Percentiles rank a stretch among this genome's conserved stretches.
These are phyloP conservation scores for Pyralis farinalis DNA, from an alignment of 2,888 invertebrate species.

Conservation along the genomic window DNA sequence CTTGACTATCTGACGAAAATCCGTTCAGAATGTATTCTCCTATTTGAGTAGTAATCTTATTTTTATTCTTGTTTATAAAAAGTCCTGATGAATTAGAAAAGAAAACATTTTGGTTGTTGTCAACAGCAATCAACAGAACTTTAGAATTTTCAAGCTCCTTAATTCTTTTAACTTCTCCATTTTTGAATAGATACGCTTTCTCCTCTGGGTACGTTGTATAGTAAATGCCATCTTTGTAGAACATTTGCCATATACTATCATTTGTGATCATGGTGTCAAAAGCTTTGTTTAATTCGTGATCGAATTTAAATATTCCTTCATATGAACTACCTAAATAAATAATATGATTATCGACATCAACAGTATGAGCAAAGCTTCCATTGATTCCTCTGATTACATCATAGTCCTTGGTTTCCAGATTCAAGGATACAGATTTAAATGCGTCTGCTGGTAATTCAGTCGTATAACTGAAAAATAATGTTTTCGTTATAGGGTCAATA, in stretches of 20 bases:
- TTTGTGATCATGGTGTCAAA: constrained; percentile 22
- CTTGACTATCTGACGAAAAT: constrained; percentile 31
- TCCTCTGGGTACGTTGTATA: constrained; percentile 47
- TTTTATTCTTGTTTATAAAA: constrained; percentile 24
- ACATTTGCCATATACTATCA: constrained; percentile 60
- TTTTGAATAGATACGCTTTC: constrained; percentile 28
- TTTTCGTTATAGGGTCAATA: constrained; percentile 53
- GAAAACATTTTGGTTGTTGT: constrained; percentile 26
- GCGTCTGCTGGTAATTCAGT: constrained; percentile 11
- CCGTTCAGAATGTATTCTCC: constrained; percentile 26
- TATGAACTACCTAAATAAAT: constrained; percentile 53
- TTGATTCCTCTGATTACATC: constrained; percentile 35
- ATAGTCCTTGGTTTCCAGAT: constrained; percentile 42
- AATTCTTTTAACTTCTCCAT: constrained; percentile 22
- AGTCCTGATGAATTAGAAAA: constrained; percentile 40
- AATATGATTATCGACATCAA: constrained; percentile 35
- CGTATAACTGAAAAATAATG: constrained; percentile 52
- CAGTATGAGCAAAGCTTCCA: constrained; percentile 51
- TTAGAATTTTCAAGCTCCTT: constrained; percentile 26
- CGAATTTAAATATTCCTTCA: constrained; percentile 46
- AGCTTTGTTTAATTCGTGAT: constrained; percentile 38
- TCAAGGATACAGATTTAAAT: constrained; percentile 44
- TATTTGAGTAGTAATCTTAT: constrained; percentile 5
- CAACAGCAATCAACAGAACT: constrained; percentile 31
- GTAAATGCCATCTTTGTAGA: constrained; percentile 50